Base-by-base conservation (phyloP, 2,113 vertebrate species). In the Macrotus californicus region DNA sequence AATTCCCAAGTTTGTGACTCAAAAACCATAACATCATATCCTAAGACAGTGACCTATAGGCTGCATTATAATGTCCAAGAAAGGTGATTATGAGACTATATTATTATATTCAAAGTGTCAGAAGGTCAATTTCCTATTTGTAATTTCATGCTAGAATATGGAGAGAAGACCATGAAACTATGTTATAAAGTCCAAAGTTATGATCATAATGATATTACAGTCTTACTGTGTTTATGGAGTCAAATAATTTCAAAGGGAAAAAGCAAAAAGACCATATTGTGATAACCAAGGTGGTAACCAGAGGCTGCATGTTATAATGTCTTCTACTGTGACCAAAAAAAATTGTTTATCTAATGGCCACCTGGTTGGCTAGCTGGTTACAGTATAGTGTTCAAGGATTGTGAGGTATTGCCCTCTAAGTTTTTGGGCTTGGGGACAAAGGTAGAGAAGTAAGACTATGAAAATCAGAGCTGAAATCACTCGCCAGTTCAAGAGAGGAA, bases 111-210 rank as follows among this genome's bases (percentile, higher is more conserved):
- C n/a, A 54, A 83, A 81, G 69, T 50, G 39, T 52, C 14, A 50
- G 29, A 81, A 91, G 36, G 50, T 22, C 52, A 69, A 18, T 84
- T 84, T 80, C 41, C 43, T 59, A 6, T 75, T 94, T 79, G 48
- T n/a, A 82, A 61, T 87, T 18, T 77, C 70, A 31, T 36, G 18
- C 18, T 15, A 39, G 41, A 9, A 2, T n/a, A 75, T 46, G 12
- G 24, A 46, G 24, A 89, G 9, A 26, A 46, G 21, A 86, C 80
- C 8, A 66, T 81, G 48, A 87, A 61, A 18, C 22, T 85, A 61
- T 14, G 50, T 93, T 73, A 56, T 39, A 76, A 83, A 96, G 56
- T n/a, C 39, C 16, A 41, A 86, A 94, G 41, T 73, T 93, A 93
- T 29, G 22, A 18, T 50, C 19, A 14, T 79, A 89, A 56, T 87